phyloP scores from a whole-genome alignment of 2,797 vertebrate species.

The Sorex maritimensis region DNA sequence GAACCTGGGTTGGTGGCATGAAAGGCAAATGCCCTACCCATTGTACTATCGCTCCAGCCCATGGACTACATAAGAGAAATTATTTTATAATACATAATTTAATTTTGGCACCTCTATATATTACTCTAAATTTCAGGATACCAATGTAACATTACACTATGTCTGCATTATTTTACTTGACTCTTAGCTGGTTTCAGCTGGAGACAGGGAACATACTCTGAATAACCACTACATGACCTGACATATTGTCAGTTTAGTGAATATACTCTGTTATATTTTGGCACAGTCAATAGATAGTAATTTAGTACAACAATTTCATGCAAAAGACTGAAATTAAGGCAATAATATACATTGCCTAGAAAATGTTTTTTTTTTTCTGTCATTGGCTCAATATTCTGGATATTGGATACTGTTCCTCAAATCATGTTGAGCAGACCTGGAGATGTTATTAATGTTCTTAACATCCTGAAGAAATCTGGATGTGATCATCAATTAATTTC shows the following conservation, averaged over 20 bases:
- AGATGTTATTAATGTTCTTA: not conserved
- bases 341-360: not conserved
- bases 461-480: not conserved
- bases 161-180: not conserved
- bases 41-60: not conserved
- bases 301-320: constrained; percentile 21
- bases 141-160: not conserved
- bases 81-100: not conserved
- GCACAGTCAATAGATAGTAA: not conserved
- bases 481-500: not conserved
- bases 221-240: not conserved
- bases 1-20: no score
- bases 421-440: not conserved
- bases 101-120: not conserved
- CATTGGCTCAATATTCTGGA: not conserved
- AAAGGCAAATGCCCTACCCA: no score
- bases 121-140: constrained; percentile 42
- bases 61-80: not conserved
- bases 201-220: not conserved
- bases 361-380: not conserved
- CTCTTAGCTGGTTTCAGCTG: not conserved
- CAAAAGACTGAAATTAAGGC: not conserved
- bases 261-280: not conserved
- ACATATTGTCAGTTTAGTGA: not conserved
- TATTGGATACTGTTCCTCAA: not conserved